Conservation (phyloP, 1,140 invertebrate genomes). For the Mylabris phalerata region DNA sequence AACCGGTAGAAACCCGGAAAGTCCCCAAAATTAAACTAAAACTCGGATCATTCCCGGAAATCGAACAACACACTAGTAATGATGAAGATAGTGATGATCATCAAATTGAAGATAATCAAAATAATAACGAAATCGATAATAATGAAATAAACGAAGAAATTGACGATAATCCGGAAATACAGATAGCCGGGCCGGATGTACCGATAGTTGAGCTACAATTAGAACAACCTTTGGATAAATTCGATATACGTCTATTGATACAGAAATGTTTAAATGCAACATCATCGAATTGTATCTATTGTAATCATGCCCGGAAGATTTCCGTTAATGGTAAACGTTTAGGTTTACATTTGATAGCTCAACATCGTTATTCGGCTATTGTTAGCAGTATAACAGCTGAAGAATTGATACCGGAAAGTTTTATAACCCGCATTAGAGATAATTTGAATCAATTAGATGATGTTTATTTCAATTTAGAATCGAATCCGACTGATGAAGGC, state of each 20-base stretch:
- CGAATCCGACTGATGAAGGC: constrained; percentile 37
- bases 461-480: constrained; percentile 62
- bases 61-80: constrained; percentile 43
- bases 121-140: constrained; percentile 18
- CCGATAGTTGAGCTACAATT: constrained; percentile 64
- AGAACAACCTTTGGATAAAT: constrained; percentile 63
- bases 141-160: background rate
- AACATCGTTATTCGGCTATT: constrained; percentile 66
- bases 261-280: constrained; percentile 64
- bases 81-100: constrained; percentile 45
- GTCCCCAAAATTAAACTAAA: constrained; percentile 49
- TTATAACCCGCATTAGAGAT: constrained; percentile 57
- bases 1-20: constrained; percentile 35
- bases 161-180: constrained; percentile 13
- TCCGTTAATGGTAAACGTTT: constrained; percentile 75
- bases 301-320: constrained; percentile 73
- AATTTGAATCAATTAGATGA: constrained; percentile 54
- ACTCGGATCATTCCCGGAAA: constrained; percentile 24
- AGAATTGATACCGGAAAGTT: constrained; percentile 63
- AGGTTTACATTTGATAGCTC: constrained; percentile 65
- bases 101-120: constrained; percentile 17
- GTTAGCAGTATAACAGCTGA: constrained; percentile 67
- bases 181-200: constrained; percentile 55
- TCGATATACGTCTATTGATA: constrained; percentile 61
- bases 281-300: constrained; percentile 66